These are phyloP conservation scores for Dipodomys merriami DNA, from an alignment of 2,113 vertebrate species.

Conservation along the genomic window DNA sequence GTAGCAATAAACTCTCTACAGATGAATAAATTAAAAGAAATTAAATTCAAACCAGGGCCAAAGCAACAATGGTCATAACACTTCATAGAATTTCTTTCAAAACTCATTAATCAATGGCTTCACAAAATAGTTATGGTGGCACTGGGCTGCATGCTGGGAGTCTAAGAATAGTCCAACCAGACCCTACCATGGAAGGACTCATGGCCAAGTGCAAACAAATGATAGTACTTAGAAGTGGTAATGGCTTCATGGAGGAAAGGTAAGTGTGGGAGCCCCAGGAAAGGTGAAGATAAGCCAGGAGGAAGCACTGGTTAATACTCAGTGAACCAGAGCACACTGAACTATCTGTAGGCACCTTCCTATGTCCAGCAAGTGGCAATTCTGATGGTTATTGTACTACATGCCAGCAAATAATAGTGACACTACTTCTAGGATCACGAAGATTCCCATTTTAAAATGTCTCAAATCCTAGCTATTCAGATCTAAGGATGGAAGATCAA, in stretches of 20 bases:
- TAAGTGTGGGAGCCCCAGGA: not conserved
- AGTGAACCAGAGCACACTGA: not conserved
- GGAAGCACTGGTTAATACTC: not conserved
- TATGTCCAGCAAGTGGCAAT: not conserved
- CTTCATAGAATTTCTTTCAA: not conserved
- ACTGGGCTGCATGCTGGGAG: not conserved
- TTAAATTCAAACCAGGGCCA: slow-evolving; percentile 1
- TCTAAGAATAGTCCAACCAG: not conserved
- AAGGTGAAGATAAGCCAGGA: not conserved
- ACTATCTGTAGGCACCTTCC: not conserved
- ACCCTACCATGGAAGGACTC: not conserved
- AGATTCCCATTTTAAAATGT: not conserved
- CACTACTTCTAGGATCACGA: not conserved
- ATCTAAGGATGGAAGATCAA: no score
- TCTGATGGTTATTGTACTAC: not conserved
- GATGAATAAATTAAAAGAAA: not conserved
- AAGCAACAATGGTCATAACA: slow-evolving; percentile 3
- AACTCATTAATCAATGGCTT: not conserved
- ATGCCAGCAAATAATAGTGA: not conserved
- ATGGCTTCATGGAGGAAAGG: not conserved
- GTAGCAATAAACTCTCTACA: not conserved
- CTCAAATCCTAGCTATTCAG: no score
- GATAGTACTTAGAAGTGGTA: not conserved
- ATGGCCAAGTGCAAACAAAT: not conserved
- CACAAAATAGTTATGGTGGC: not conserved